These are phyloP conservation scores for Amaurobius ferox DNA, from an alignment of 2,888 invertebrate genomes.

Conservation along the genomic window DNA sequence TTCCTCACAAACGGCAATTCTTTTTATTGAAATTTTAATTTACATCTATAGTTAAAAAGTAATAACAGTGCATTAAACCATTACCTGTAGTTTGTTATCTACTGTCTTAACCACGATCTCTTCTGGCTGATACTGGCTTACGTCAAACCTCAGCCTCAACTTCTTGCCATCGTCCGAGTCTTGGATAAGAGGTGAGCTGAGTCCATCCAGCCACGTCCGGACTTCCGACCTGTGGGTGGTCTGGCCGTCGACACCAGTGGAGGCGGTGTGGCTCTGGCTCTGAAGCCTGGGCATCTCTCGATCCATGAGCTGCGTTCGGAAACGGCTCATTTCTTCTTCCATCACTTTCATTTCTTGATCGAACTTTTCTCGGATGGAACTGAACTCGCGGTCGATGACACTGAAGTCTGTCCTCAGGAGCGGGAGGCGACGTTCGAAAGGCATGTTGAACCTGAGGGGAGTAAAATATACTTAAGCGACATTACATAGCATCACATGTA, in stretches of 20 bases:
- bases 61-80: no score
- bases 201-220: slow-evolving; percentile 87
- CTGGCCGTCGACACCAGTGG: slow-evolving; percentile 35
- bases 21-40: no score
- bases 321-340: slow-evolving; percentile 98
- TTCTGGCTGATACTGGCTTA: slow-evolving; percentile 95
- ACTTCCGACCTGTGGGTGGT: slow-evolving; percentile 78
- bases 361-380: slow-evolving; percentile 95
- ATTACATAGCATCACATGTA: no score
- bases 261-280: slow-evolving; percentile 79
- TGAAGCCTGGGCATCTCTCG: slow-evolving; percentile 81
- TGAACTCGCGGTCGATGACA: slow-evolving; percentile 97
- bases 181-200: slow-evolving; percentile 94
- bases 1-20: no score
- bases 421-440: slow-evolving; percentile 80
- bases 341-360: slow-evolving; percentile 98
- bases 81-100: slow-evolving; percentile 89
- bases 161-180: slow-evolving; percentile 95
- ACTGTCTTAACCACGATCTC: slow-evolving; percentile 99
- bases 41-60: no score
- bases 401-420: slow-evolving; percentile 95
- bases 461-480: no score
- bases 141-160: slow-evolving; percentile 96
- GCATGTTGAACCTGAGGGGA: slow-evolving; percentile 60
- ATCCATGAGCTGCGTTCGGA: slow-evolving; percentile 94